phyloP scores from a whole-genome alignment of 2,797 vertebrate genomes.

The Uromys caudimaculatus region DNA sequence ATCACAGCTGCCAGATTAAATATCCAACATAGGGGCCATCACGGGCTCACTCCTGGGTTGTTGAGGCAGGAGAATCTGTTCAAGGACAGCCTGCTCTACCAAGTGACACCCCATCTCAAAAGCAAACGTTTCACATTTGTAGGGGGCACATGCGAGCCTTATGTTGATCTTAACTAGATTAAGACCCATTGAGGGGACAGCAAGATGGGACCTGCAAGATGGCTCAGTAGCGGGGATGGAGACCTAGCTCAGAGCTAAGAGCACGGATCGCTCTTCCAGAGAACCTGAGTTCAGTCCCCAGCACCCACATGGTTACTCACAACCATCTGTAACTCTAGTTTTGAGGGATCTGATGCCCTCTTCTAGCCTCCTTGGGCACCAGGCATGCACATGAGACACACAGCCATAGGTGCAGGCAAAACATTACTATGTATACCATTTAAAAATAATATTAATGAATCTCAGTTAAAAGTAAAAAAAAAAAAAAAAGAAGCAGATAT shows the following conservation, averaged over 20 bases:
- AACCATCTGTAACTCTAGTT: neutral
- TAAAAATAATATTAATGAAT: neutral
- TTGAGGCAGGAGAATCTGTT: neutral
- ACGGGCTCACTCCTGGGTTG: neutral
- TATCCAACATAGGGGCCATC: neutral
- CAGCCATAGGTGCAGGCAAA: neutral
- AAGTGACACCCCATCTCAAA: neutral
- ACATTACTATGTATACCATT: neutral
- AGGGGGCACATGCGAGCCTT: neutral
- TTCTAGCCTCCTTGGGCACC: neutral
- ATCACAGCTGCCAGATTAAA: neutral
- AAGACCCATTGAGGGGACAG: neutral
- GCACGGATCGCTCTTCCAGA: neutral
- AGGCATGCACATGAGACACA: neutral
- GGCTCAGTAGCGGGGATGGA: neutral
- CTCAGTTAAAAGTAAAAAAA: too few relatives aligned
- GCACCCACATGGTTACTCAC: neutral
- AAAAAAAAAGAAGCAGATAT: neutral
- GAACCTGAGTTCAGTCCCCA: neutral
- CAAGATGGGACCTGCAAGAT: neutral
- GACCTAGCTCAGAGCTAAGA: neutral
- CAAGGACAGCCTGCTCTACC: neutral
- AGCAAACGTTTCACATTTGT: neutral
- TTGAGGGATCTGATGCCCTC: too few relatives aligned
- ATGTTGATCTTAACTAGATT: neutral